phyloP scores from a whole-genome alignment of 2,888 invertebrate genomes.

The Anorthoa munda region DNA sequence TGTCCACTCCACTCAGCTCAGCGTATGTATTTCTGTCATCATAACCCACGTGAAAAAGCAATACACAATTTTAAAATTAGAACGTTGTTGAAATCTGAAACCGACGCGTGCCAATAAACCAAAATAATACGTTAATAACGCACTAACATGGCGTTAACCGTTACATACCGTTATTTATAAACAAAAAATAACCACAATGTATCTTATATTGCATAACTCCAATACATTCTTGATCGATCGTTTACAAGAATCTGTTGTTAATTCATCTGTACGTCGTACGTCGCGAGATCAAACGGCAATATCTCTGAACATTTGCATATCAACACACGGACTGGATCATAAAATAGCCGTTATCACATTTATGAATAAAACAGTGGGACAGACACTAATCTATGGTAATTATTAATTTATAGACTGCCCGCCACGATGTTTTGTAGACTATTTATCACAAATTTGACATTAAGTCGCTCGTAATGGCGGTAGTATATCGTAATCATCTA shows the following conservation, averaged over 20 bases:
- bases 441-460: slow-evolving; percentile 64
- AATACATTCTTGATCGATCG: slow-evolving; percentile 47
- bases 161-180: slow-evolving; percentile 64
- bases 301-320: slow-evolving; percentile 46
- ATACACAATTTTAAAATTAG: slow-evolving; percentile 73
- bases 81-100: slow-evolving; percentile 73
- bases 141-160: slow-evolving; percentile 59
- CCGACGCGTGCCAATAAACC: slow-evolving; percentile 76
- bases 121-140: slow-evolving; percentile 71
- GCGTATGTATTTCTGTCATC: slow-evolving; percentile 64
- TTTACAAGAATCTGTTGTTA: slow-evolving; percentile 51
- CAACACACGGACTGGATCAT: slow-evolving; percentile 35
- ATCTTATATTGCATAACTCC: slow-evolving; percentile 57
- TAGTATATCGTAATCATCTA: slow-evolving; percentile 61
- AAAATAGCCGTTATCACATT: slow-evolving; percentile 52
- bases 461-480: slow-evolving; percentile 55
- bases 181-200: slow-evolving; percentile 60
- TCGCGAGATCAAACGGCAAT: slow-evolving; percentile 41
- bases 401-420: slow-evolving; percentile 61
- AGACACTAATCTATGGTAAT: slow-evolving; percentile 59
- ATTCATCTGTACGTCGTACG: slow-evolving; percentile 39
- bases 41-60: slow-evolving; percentile 64
- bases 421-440: slow-evolving; percentile 51
- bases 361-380: slow-evolving; percentile 43
- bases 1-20: slow-evolving; percentile 41